These are phyloP conservation scores for Machaerirhynchus nigripectus DNA, from an alignment of 2,113 vertebrate species.

Conservation along the genomic window DNA sequence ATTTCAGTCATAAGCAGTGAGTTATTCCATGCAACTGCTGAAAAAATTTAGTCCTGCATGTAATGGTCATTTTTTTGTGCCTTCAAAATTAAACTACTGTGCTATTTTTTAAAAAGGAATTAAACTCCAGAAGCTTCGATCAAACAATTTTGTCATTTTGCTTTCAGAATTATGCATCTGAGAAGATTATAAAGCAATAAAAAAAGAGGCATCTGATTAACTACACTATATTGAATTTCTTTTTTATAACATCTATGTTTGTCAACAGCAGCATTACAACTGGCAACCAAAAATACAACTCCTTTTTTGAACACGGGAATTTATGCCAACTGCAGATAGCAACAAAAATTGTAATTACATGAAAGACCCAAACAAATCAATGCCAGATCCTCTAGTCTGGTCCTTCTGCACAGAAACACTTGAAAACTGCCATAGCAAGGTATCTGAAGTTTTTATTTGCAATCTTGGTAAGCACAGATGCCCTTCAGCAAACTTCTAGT, in stretches of 20 bases:
- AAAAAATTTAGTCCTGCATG: conserved; percentile 5
- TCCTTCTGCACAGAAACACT: neutral
- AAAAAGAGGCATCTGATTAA: conserved; percentile 32
- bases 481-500: neutral
- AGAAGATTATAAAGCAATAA: conserved; percentile 29
- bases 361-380: neutral
- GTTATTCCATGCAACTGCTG: conserved; percentile 1
- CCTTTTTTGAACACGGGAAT: neutral
- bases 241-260: conserved; percentile 41
- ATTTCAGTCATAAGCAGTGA: neutral
- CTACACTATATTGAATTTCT: conserved; percentile 17
- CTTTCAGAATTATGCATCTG: conserved; percentile 37
- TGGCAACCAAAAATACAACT: neutral
- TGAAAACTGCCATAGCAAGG: neutral
- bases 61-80: neutral
- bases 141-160: neutral
- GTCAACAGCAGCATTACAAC: conserved; percentile 11
- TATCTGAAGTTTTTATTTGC: neutral
- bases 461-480: neutral
- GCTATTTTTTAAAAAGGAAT: conserved; percentile 21
- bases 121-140: neutral
- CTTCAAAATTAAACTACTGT: conserved; percentile 2
- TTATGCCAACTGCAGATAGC: conserved; percentile 1
- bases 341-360: conserved; percentile 21
- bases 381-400: neutral